Conservation (phyloP, 2,888 invertebrate genomes). For the Callimorpha dominula region DNA sequence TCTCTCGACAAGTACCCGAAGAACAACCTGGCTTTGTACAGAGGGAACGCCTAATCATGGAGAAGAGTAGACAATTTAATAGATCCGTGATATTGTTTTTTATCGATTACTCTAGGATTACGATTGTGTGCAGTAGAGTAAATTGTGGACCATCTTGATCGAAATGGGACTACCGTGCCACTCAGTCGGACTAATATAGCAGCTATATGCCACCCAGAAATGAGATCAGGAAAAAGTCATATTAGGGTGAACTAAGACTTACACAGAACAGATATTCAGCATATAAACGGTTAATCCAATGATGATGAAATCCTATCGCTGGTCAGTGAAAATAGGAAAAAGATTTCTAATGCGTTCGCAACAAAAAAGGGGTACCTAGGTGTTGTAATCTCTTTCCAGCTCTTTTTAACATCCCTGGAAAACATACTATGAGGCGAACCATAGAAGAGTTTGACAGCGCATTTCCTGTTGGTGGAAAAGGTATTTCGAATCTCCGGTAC, state of each 20-base stretch:
- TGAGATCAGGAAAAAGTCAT: no score
- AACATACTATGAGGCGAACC: neutral
- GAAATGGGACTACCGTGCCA: neutral
- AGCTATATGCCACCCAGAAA: neutral
- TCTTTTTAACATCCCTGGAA: neutral
- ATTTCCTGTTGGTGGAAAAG: neutral
- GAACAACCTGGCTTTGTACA: no score
- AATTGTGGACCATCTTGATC: neutral
- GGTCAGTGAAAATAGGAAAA: neutral
- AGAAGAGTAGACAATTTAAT: no score
- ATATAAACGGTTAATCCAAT: no score
- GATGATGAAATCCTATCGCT: no score
- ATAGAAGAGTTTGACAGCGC: neutral
- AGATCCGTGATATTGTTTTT: neutral
- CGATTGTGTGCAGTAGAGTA: neutral
- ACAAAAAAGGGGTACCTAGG: neutral
- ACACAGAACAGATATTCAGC: no score
- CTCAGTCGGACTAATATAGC: neutral
- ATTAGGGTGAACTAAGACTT: no score
- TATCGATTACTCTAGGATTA: neutral
- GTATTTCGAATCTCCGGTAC: neutral
- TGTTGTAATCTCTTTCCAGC: neutral
- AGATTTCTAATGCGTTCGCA: neutral
- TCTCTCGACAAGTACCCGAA: no score
- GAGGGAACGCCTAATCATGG: no score